Evolutionary conservation across 2,888 invertebrate species (phyloP), one percentile per base, ranked within the genome.

Genomic region (Nomada fucata): DNA sequence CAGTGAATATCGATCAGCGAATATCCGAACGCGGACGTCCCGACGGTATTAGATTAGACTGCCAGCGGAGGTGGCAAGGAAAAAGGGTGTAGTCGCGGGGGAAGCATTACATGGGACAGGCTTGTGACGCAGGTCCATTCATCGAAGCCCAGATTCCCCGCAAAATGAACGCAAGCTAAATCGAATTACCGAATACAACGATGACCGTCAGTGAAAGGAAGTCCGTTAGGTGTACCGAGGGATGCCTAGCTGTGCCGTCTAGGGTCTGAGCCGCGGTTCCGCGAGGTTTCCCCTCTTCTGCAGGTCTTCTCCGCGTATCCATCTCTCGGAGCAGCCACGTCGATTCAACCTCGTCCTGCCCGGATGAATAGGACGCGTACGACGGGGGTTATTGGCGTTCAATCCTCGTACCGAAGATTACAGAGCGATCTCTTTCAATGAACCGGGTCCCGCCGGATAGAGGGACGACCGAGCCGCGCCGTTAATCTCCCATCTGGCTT

Each of bases 201-300:
- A 87, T 87, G 90, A 90, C 89, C 90, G 90, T 91, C 84, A 88
- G 88, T 86, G 87, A 89, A 92, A 92, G 91, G 93, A 93, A 93
- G 93, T 93, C 93, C 89, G 93, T 93, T 91, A 93, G 93, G 93
- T 93, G 93, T 93, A 86, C 73, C 70, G 80, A 86, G 91, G 90
- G 91, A 90, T 91, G 85, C 89, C 90, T 89, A 88, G 89, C 86
- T 83, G 89, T 88, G 88, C 76, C 80, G 80, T 53, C 80, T 81
- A 86, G 86, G 90, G 89, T 89, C 86, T 90, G 91, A 91, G 92
- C 92, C 88, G 91, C 89, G 90, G 88, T 91, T 90, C 92, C 91
- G 92, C 92, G 92, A 93, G 93, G 93, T 93, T 93, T 93, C 93
- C 91, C 92, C 91, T 91, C 91, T 89, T 92, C 91, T 90, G 92